Conservation (phyloP, 2,888 invertebrate species). For the Ligdia adustata region DNA sequence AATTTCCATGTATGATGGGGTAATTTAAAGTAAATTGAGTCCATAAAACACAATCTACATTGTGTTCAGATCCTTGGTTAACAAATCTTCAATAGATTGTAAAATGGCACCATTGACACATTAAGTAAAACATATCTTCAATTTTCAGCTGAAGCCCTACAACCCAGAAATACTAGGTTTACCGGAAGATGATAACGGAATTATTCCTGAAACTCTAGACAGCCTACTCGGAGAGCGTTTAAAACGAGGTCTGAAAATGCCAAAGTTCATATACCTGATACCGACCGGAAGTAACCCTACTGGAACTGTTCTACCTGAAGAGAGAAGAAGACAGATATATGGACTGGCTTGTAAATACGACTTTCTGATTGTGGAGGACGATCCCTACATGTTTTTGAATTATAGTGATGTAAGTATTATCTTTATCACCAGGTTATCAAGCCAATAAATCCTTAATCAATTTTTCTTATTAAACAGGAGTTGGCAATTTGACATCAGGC, state of each 20-base stretch:
- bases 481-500: no score
- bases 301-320: constrained; percentile 86
- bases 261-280: constrained; percentile 88
- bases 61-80: no score
- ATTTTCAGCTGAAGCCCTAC: constrained; percentile 86
- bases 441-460: no score
- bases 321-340: constrained; percentile 88
- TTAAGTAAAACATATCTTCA: no score
- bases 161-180: constrained; percentile 86
- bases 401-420: constrained; percentile 83
- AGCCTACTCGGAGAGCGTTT: constrained; percentile 77
- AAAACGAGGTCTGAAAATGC: constrained; percentile 83
- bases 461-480: no score
- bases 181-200: constrained; percentile 87
- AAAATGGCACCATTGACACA: no score
- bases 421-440: no score
- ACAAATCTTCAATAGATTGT: no score
- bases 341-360: constrained; percentile 89
- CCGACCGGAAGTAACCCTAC: constrained; percentile 92
- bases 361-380: constrained; percentile 91
- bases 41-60: no score
- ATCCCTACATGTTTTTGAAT: constrained; percentile 92
- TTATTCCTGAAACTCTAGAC: constrained; percentile 85
- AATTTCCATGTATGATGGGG: no score
- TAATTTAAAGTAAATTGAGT: no score